These are phyloP conservation scores for Erebia ligea DNA, from an alignment of 2,888 invertebrate genomes.

Conservation along the genomic window DNA sequence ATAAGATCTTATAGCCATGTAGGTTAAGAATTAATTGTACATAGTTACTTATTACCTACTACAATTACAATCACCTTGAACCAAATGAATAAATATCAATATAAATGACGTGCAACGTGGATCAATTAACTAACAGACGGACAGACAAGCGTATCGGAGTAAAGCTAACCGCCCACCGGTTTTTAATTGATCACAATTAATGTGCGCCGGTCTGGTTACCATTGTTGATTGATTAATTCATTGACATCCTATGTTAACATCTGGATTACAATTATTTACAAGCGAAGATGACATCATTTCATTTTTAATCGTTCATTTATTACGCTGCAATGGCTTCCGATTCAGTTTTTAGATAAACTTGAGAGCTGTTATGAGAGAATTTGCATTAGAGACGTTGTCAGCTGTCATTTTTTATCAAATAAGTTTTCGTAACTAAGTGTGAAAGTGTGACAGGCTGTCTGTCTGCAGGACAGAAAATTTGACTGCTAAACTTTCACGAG, in stretches of 20 bases:
- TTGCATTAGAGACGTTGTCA: no score
- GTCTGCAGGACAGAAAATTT: no score
- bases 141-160: not conserved
- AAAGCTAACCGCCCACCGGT: slow-evolving; percentile 1
- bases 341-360: not conserved
- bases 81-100: slow-evolving; percentile 11
- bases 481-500: no score
- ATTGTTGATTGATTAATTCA: not conserved
- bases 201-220: not conserved
- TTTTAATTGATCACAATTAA: slow-evolving; percentile 1
- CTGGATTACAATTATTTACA: not conserved
- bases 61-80: slow-evolving; percentile 7
- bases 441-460: no score
- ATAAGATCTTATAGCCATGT: no score
- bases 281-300: not conserved
- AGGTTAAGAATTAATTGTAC: no score
- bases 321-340: no score
- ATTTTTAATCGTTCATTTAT: not conserved
- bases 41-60: not conserved
- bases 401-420: no score
- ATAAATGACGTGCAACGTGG: not conserved
- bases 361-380: no score
- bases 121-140: slow-evolving; percentile 1
- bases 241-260: not conserved
- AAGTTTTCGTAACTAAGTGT: no score